Conservation (phyloP, 2,113 vertebrate species). For the Mandrillus leucophaeus region DNA sequence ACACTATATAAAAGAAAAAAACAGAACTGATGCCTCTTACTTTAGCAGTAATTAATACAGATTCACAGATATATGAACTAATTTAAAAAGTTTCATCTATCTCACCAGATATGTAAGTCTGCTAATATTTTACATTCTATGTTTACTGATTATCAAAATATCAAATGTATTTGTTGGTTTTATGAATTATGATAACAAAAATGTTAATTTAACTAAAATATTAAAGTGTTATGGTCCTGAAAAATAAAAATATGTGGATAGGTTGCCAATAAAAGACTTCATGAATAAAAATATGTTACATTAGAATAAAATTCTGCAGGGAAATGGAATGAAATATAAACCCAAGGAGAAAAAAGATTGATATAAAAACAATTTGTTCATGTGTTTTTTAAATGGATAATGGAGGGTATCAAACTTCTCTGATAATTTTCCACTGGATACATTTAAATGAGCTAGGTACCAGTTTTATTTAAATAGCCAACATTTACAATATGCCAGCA, state of each 20-base stretch:
- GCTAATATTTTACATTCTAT: neutral
- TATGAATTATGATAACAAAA: neutral
- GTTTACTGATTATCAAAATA: neutral
- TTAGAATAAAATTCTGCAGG: neutral
- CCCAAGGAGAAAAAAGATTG: neutral
- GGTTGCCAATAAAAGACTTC: neutral
- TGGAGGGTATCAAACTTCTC: neutral
- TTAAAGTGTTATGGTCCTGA: neutral
- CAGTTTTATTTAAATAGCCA: conserved; percentile 8
- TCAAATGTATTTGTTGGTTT: neutral
- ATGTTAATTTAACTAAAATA: conserved; percentile 44
- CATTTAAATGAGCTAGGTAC: neutral
- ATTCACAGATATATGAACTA: neutral
- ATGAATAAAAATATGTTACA: neutral
- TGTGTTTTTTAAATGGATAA: conserved; percentile 21
- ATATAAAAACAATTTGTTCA: neutral
- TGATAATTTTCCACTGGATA: neutral
- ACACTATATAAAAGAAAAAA: neutral
- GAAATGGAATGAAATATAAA: neutral
- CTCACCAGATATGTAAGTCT: neutral
- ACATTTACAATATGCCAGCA: neutral
- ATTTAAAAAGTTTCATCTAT: neutral
- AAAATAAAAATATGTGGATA: neutral
- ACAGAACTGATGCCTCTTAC: neutral
- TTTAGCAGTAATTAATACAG: neutral